Evolutionary conservation across 2,888 invertebrate genomes (phyloP), one percentile per base, ranked within the genome.

Genomic region (Latrodectus hesperus): DNA sequence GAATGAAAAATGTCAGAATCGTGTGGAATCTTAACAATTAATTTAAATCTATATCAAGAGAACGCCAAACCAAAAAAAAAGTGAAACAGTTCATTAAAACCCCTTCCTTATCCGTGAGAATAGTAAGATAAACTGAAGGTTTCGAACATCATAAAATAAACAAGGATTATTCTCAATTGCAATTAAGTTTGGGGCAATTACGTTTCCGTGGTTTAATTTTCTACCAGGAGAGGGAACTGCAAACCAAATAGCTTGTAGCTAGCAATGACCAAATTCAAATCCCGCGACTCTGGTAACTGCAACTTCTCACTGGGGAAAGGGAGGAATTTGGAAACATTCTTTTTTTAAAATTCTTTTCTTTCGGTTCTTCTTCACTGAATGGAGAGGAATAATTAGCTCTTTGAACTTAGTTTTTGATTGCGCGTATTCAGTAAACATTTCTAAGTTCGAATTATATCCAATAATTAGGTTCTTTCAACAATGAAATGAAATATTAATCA

Each of bases 401-500:
- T 84, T 84, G 83, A 84, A 77, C 65, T 76, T 79, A 38, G 67
- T 67, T 78, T 79, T 79, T 78, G 73, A 84, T 72, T 77, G 64
- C 76, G 26, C 70, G 51, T 76, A 22, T 77, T 84, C 53, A 70
- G 77, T 65, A 77, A 84, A 84, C 71, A 84, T 74, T 83, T 79
- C 60, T 84, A 68, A 79, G 22, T 17, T 55, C 73, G 73, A 84
- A 79, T 84, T 79, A 84, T 84, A 52, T 49, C 60, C 71, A 74
- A 78, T 84, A 79, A 84, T 79, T 84, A 78, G 78, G 67, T 79
- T 74, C 74, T 73, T 79, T 72, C 55, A 64, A 68, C 78, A 79
- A 84, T 78, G 84, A 84, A 68, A 79, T 84, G 73, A 84, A 84
- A 84, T 79, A 79, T 84, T 84, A 84, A 84, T 84, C 74, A 79